Evolutionary conservation across 37 sponge, comb jelly and placozoan genomes (phyloP), one percentile per base, ranked within the genome.

Genomic region (Agelas oroides): DNA sequence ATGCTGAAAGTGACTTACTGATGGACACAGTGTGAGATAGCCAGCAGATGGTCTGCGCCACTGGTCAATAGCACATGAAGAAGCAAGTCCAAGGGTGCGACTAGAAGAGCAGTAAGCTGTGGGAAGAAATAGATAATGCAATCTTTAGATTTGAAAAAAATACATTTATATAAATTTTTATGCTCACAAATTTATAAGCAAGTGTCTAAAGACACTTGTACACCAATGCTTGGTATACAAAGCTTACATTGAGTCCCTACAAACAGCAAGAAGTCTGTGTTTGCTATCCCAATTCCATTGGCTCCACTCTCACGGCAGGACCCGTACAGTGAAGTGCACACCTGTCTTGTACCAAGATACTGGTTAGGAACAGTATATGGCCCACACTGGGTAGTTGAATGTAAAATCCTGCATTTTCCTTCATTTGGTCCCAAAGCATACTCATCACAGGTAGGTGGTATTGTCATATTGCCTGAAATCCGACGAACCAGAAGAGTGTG

Each of bases 191-290:
- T 46, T n/a, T n/a, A n/a, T n/a, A n/a, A n/a, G n/a, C n/a, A n/a
- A n/a, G n/a, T n/a, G 8, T 46, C 46, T 46, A 46, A 46, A 46
- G 46, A 12, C 46, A 46, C n/a, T n/a, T n/a, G n/a, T n/a, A n/a
- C n/a, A n/a, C n/a, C n/a, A n/a, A n/a, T n/a, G n/a, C n/a, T n/a
- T n/a, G n/a, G n/a, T 46, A 46, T 46, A 46, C 8, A 46, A 12
- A 46, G 46, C 46, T 46, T 46, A 69, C 37, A 23, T 69, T 18
- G 21, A 33, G 35, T 69, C 31, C 70, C 70, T 35, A 69, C 70
- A 69, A 69, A 35, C 70, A 69, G 70, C 37, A 69, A 35, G 70
- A 69, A 69, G 70, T 69, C 70, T 69, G 70, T 35, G 5, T 69
- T 25, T 17, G 17, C 23, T 25, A 32, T 32, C 70, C 70, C 70